Conservation (phyloP, 2,113 vertebrate species). For the Mustelus asterias region DNA sequence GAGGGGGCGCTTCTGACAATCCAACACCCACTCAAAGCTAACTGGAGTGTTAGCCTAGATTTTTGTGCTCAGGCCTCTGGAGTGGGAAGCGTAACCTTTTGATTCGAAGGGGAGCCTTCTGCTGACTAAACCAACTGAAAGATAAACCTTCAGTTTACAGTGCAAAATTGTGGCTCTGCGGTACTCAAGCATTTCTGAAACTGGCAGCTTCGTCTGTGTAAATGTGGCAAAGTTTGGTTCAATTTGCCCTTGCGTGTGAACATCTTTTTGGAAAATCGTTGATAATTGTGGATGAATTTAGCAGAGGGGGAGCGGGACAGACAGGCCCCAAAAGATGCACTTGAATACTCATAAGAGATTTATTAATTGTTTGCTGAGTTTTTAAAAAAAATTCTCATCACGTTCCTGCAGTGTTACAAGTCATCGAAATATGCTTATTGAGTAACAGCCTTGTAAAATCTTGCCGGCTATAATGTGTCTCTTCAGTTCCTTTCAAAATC, state of each 20-base stretch:
- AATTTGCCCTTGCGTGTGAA: neutral
- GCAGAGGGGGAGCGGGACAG: neutral
- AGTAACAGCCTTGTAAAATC: constrained; percentile 11
- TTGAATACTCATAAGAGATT: too few relatives aligned
- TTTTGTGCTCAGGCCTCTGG: neutral
- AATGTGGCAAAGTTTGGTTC: neutral
- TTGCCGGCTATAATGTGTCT: too few relatives aligned
- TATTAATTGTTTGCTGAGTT: neutral
- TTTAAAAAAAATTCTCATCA: neutral
- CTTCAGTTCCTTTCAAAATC: neutral
- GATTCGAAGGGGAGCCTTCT: neutral
- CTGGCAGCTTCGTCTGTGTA: neutral
- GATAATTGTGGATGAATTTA: neutral
- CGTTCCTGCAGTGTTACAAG: neutral
- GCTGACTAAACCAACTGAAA: neutral
- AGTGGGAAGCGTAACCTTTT: neutral
- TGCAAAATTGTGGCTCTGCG: neutral
- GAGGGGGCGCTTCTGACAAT: neutral
- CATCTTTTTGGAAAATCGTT: neutral
- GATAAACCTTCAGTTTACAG: neutral
- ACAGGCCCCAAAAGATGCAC: too few relatives aligned
- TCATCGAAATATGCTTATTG: neutral
- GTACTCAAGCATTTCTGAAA: neutral
- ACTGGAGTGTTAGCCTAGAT: neutral
- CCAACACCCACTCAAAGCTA: neutral